A percentile compares a stretch with the other conserved stretches of the same genome.
Conservation (phyloP, 1,140 invertebrate genomes). For the Heliconius congener region DNA sequence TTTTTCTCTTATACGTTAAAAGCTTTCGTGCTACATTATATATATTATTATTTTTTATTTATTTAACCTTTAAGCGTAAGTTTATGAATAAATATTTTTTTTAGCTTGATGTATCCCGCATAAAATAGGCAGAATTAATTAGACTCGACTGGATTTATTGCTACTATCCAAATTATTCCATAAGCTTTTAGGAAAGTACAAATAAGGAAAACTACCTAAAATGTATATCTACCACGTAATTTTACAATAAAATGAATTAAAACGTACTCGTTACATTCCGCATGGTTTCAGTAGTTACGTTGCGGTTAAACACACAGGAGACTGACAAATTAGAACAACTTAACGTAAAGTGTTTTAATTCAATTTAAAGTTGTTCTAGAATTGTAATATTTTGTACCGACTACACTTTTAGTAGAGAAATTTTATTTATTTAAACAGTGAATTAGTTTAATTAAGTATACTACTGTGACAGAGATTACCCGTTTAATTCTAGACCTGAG, state of each 20-base stretch:
- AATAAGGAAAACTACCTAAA: too few species aligned
- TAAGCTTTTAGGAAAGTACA: too few species aligned
- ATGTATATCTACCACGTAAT: background rate
- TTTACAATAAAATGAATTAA: background rate
- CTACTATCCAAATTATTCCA: too few species aligned
- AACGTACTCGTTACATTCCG: background rate
- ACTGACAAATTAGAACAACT: constrained; percentile 8
- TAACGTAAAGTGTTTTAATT: background rate
- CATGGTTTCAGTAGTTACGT: background rate
- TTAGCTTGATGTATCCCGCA: background rate
- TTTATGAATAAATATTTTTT: background rate
- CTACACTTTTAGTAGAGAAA: background rate
- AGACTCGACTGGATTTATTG: too few species aligned
- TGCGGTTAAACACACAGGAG: background rate
- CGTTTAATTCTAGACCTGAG: too few species aligned
- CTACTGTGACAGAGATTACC: too few species aligned
- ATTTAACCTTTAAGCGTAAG: background rate
- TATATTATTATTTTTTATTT: background rate
- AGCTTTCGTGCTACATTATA: background rate
- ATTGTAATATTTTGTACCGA: background rate
- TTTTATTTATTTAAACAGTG: background rate
- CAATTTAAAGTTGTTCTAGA: constrained; percentile 12
- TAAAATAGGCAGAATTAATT: background rate
- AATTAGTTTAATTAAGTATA: background rate
- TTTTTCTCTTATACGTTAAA: background rate